Conservation (phyloP, 2,113 vertebrate species). For the Chascanopsetta lugubris region DNA sequence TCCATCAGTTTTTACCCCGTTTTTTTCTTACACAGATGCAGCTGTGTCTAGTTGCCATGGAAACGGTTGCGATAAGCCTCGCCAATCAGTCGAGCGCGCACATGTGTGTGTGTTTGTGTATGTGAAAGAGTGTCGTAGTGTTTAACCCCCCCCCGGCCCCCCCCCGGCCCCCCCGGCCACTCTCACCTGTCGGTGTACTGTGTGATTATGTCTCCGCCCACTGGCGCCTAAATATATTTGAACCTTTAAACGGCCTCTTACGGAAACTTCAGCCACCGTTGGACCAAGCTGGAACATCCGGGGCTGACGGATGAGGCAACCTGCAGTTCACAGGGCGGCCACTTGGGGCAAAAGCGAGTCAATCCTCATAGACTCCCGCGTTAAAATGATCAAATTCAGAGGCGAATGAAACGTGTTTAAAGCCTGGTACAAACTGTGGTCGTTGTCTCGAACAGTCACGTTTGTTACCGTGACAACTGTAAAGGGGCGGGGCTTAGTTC, state of each 20-base stretch:
- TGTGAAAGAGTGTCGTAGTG: conserved; percentile 30
- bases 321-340: conserved; percentile 4
- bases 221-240: conserved; percentile 75
- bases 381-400: too few species aligned
- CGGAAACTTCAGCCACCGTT: conserved; percentile 40
- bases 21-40: conserved; percentile 35
- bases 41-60: conserved; percentile 77
- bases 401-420: too few species aligned
- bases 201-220: conserved; percentile 79
- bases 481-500: too few species aligned
- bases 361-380: too few species aligned
- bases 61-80: conserved; percentile 67
- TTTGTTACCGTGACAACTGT: too few species aligned
- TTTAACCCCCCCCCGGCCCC: conserved; percentile 24
- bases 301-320: conserved; percentile 11
- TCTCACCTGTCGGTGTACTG: conserved; percentile 54
- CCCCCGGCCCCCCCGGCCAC: conserved; percentile 5
- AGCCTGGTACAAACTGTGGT: too few species aligned
- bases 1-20: conserved; percentile 38
- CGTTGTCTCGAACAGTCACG: too few species aligned
- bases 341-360: too few species aligned
- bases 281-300: conserved; percentile 18
- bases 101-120: conserved; percentile 2
- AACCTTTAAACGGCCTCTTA: conserved; percentile 52
- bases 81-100: conserved; percentile 60